These are phyloP conservation scores for Hypomesus transpacificus DNA, from an alignment of 2,113 vertebrate genomes.

Conservation along the genomic window DNA sequence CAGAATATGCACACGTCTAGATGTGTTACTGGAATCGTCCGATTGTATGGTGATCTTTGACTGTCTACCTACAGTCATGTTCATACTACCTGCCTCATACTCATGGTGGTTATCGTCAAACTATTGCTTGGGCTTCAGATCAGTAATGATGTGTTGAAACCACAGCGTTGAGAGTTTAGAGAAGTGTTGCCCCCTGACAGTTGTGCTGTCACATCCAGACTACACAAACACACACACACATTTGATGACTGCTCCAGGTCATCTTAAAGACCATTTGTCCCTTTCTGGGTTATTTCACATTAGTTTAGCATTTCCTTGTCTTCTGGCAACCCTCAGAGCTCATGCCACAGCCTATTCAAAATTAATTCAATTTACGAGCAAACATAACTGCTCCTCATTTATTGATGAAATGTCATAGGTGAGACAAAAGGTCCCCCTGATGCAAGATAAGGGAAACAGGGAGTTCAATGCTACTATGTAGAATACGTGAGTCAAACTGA, in stretches of 20 bases:
- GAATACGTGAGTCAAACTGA: slow-evolving; percentile 53
- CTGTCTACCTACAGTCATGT: too few relatives aligned
- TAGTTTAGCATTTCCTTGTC: too few relatives aligned
- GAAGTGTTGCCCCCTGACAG: neutral
- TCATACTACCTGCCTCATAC: neutral
- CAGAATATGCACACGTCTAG: too few relatives aligned
- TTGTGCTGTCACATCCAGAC: neutral
- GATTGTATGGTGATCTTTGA: too few relatives aligned
- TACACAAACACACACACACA: neutral
- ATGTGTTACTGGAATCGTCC: too few relatives aligned
- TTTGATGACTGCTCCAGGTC: too few relatives aligned
- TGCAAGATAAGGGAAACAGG: slow-evolving; percentile 8
- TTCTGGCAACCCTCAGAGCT: too few relatives aligned
- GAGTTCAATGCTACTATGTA: slow-evolving; percentile 37
- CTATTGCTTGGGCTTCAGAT: neutral
- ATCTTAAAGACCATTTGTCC: too few relatives aligned
- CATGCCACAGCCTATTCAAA: too few relatives aligned
- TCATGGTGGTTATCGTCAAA: neutral
- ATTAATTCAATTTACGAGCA: too few relatives aligned
- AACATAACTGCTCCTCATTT: too few relatives aligned
- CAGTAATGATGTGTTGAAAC: neutral
- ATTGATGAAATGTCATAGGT: neutral
- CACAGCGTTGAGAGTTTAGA: neutral
- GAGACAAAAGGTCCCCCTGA: neutral
- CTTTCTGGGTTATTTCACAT: neutral